phyloP scores from a whole-genome alignment of 2,113 vertebrate genomes.

The Pedetes capensis region DNA sequence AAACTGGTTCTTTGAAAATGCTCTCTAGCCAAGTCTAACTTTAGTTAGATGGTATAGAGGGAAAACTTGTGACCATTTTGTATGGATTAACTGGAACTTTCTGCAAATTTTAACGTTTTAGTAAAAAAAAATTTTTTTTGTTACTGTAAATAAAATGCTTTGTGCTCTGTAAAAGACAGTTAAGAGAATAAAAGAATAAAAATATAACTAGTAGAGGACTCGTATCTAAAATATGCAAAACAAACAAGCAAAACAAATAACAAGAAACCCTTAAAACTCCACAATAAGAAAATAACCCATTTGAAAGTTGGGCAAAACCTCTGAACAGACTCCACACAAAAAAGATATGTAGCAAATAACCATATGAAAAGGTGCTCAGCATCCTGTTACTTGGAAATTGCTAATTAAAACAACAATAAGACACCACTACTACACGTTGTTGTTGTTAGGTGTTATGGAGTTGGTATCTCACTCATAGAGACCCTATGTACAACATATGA shows the following conservation, averaged over 20 bases:
- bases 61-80: neutral
- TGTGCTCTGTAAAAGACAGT: neutral
- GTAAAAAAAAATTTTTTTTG: neutral
- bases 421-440: neutral
- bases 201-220: neutral
- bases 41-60: neutral
- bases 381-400: neutral
- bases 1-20: neutral
- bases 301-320: neutral
- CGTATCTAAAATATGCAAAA: neutral
- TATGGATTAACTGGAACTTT: neutral
- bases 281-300: neutral
- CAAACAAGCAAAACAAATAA: no score
- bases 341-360: neutral
- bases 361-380: neutral
- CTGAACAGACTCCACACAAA: neutral
- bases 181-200: neutral
- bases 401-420: neutral
- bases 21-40: neutral
- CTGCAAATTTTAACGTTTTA: neutral
- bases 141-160: neutral
- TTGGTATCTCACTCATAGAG: no score
- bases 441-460: no score
- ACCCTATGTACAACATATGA: no score
- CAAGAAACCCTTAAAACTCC: neutral